Percentiles rank a stretch among this genome's conserved stretches.
phyloP scores from a whole-genome alignment of 2,888 invertebrate genomes.

The Pseudeuparius sepicola region DNA sequence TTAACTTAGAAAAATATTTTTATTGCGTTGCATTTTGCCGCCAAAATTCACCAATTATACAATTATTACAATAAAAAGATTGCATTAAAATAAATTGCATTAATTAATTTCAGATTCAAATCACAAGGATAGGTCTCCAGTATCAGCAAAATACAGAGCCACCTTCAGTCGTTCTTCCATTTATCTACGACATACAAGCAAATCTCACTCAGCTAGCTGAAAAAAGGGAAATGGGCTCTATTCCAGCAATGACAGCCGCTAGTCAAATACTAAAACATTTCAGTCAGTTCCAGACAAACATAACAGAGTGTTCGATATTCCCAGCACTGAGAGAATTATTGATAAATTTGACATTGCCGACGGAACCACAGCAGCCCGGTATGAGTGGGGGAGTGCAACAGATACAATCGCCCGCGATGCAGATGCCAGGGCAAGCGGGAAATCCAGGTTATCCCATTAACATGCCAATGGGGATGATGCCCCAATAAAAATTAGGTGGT shows the following conservation, averaged over 20 bases:
- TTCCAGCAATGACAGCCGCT: constrained; percentile 52
- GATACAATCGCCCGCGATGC: constrained; percentile 42
- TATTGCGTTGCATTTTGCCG: too few relatives aligned
- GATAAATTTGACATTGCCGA: constrained; percentile 71
- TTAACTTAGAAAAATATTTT: too few relatives aligned
- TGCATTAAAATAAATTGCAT: too few relatives aligned
- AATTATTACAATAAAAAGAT: too few relatives aligned
- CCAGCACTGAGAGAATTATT: constrained; percentile 85
- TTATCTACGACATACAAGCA: constrained; percentile 80
- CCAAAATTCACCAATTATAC: too few relatives aligned
- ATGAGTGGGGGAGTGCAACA: constrained; percentile 27
- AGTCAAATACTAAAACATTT: constrained; percentile 58
- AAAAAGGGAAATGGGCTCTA: constrained; percentile 57
- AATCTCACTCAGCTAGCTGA: constrained; percentile 84
- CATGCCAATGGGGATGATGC: constrained; percentile 40
- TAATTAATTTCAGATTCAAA: constrained; percentile 51
- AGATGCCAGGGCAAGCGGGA: constrained; percentile 43
- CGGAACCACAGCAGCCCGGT: constrained; percentile 56
- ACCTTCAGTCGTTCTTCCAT: constrained; percentile 70
- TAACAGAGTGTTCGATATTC: constrained; percentile 76
- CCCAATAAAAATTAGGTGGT: too few relatives aligned
- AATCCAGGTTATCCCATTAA: constrained; percentile 37
- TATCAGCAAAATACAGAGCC: constrained; percentile 54
- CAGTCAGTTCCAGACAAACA: constrained; percentile 59
- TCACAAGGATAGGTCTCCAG: constrained; percentile 55